phyloP scores from a whole-genome alignment of 1,140 invertebrate species.

The Mercenaria mercenaria region DNA sequence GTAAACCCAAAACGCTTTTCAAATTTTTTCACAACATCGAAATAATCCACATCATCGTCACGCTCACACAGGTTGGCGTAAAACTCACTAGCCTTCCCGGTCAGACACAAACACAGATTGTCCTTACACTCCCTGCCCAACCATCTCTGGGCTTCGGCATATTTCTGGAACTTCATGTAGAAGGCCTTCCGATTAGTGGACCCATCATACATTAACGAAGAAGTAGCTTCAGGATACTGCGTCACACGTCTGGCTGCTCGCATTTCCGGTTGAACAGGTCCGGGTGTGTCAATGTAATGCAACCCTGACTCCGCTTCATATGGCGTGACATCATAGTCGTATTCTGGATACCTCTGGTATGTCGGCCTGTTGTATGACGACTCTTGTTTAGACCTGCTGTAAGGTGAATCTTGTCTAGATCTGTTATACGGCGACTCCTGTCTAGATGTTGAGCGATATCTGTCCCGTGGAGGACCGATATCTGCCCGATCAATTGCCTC shows the following conservation, averaged over 20 bases:
- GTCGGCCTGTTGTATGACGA: not conserved
- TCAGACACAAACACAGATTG: not conserved
- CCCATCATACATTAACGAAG: not conserved
- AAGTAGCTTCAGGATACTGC: not conserved
- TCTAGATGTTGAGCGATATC: not conserved
- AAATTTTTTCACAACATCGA: not conserved
- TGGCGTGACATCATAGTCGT: not conserved
- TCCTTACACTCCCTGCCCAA: not conserved
- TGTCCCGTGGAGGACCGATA: not conserved
- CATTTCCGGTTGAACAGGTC: not conserved
- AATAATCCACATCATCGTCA: not conserved
- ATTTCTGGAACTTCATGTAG: not conserved
- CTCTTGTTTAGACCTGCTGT: not conserved
- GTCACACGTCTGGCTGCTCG: not conserved
- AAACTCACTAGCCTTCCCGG: not conserved
- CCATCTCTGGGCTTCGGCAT: conserved; percentile 8
- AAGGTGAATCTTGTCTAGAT: not conserved
- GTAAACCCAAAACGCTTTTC: conserved; percentile 29
- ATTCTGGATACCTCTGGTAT: too few species aligned
- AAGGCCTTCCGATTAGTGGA: not conserved
- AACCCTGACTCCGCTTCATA: too few species aligned
- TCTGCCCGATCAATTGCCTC: not conserved
- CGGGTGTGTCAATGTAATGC: not conserved
- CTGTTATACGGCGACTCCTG: too few species aligned
- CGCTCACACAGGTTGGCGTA: conserved; percentile 1